These are phyloP conservation scores for Hyperoplus lanceolatus DNA, from an alignment of 2,797 vertebrate genomes.

Conservation along the genomic window DNA sequence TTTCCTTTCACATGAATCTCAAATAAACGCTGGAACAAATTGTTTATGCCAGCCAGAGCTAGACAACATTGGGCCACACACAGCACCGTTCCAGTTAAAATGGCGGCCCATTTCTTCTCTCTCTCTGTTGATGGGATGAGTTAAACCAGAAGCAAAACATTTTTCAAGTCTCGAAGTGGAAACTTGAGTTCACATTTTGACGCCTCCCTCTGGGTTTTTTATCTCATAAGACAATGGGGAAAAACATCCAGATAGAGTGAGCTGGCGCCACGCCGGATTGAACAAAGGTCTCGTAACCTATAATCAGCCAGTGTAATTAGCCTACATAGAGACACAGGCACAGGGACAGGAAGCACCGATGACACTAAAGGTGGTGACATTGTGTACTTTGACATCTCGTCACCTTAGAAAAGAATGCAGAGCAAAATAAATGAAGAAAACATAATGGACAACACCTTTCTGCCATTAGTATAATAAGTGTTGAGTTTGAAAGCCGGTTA, in stretches of 20 bases:
- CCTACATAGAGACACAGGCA: conserved; percentile 60
- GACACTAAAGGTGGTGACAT: conserved; percentile 26
- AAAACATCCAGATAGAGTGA: conserved; percentile 44
- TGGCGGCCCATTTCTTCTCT: conserved; percentile 54
- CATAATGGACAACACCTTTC: too few relatives aligned
- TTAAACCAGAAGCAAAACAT: conserved; percentile 46
- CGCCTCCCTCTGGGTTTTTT: conserved; percentile 46
- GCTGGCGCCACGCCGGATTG: conserved; percentile 46
- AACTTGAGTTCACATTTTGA: conserved; percentile 59
- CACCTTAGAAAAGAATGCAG: conserved; percentile 47
- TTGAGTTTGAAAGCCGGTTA: conserved; percentile 16
- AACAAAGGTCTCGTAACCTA: conserved; percentile 60
- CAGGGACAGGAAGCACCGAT: conserved; percentile 52
- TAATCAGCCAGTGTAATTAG: conserved; percentile 69
- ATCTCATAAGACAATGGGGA: conserved; percentile 47
- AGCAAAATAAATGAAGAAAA: conserved; percentile 18
- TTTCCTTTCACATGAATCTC: conserved; percentile 38
- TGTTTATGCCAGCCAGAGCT: conserved; percentile 48
- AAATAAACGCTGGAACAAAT: conserved; percentile 64
- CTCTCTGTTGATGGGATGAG: conserved; percentile 54
- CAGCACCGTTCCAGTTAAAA: conserved; percentile 67
- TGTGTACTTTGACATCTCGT: conserved; percentile 44
- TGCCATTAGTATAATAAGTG: neutral
- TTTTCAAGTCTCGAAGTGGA: conserved; percentile 63
- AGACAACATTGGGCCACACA: conserved; percentile 57